Conservation (phyloP, 2,113 vertebrate genomes). For the Macquaria ambigua region DNA sequence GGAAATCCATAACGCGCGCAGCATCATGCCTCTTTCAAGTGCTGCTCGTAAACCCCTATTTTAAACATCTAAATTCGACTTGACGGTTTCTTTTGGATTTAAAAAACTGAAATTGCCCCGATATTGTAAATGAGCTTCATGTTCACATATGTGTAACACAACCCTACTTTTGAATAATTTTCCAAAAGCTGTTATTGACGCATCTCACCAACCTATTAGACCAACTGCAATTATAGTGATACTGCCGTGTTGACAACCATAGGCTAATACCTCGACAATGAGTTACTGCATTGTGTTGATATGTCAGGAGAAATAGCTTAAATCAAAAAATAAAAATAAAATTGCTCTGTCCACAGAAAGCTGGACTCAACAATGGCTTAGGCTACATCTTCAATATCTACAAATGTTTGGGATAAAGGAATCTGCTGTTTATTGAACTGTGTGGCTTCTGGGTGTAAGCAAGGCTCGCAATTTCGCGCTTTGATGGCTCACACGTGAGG, state of each 20-base stretch:
- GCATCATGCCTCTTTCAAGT: slow-evolving; percentile 70
- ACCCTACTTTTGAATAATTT: background rate
- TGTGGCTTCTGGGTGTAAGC: background rate
- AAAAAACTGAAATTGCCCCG: rapidly evolving
- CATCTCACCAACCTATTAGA: background rate
- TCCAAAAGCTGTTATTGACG: background rate
- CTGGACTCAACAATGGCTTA: background rate
- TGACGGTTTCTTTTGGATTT: background rate
- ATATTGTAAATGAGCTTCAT: background rate
- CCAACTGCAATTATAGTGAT: background rate
- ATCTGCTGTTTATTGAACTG: background rate
- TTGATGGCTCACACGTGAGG: background rate
- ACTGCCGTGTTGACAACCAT: background rate
- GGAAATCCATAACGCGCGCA: slow-evolving; percentile 75
- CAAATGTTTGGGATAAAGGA: background rate
- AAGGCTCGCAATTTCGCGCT: background rate
- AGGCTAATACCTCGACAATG: background rate
- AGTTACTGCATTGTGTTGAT: background rate
- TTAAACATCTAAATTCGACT: too few relatives aligned
- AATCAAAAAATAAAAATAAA: background rate
- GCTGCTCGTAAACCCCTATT: slow-evolving; percentile 27
- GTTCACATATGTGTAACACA: background rate
- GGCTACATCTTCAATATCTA: too few relatives aligned
- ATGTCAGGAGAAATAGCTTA: background rate
- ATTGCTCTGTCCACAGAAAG: background rate